phyloP scores from a whole-genome alignment of 2,888 invertebrate species.

The Chloroclystis v-ata region DNA sequence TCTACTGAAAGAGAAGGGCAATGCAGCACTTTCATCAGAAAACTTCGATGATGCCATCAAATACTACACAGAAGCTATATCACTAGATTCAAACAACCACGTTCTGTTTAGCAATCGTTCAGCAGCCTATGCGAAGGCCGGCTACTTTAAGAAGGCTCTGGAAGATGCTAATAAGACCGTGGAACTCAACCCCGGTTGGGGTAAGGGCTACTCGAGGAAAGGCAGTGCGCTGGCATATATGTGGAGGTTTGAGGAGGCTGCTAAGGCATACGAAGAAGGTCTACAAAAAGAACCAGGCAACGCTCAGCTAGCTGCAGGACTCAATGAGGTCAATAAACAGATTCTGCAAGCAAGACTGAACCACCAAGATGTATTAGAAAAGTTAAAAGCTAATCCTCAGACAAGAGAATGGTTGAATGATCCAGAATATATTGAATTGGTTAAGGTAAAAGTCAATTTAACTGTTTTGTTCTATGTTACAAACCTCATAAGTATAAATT shows the following conservation, averaged over 20 bases:
- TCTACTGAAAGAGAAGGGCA: slow-evolving; percentile 91
- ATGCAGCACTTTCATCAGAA: slow-evolving; percentile 87
- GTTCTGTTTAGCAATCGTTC: slow-evolving; percentile 95
- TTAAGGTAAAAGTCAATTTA: slow-evolving; percentile 67
- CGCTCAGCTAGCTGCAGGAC: slow-evolving; percentile 81
- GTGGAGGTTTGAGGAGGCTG: slow-evolving; percentile 85
- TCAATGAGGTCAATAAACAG: slow-evolving; percentile 79
- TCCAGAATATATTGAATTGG: slow-evolving; percentile 82
- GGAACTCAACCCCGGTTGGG: slow-evolving; percentile 88
- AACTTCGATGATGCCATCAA: slow-evolving; percentile 88
- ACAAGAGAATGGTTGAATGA: slow-evolving; percentile 85
- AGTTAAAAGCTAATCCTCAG: slow-evolving; percentile 82
- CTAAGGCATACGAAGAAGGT: slow-evolving; percentile 84
- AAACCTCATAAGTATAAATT: no score
- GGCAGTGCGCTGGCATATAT: slow-evolving; percentile 90
- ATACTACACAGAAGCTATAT: slow-evolving; percentile 89
- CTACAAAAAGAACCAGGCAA: slow-evolving; percentile 85
- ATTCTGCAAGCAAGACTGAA: slow-evolving; percentile 39
- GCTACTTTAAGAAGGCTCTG: slow-evolving; percentile 84
- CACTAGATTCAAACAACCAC: slow-evolving; percentile 88
- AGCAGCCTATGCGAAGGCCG: slow-evolving; percentile 91
- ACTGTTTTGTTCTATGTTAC: no score
- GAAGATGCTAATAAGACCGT: slow-evolving; percentile 92
- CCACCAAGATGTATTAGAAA: slow-evolving; percentile 68
- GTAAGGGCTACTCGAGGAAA: slow-evolving; percentile 92